These are phyloP conservation scores for Euthynnus affinis DNA, from an alignment of 2,797 vertebrate species.

Conservation along the genomic window DNA sequence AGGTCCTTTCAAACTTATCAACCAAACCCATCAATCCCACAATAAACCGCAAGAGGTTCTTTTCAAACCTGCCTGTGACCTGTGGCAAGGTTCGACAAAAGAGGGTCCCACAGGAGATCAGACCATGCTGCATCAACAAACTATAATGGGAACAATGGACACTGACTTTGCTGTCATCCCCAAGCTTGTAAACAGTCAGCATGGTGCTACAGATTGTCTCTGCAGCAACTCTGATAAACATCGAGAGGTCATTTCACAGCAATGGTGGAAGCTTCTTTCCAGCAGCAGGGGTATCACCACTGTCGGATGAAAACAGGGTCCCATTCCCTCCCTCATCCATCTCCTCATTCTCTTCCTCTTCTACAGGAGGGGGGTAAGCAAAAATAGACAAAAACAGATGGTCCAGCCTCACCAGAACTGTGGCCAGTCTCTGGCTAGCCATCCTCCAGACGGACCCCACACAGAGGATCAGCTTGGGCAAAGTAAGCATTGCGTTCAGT, in stretches of 20 bases:
- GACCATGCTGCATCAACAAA: neutral
- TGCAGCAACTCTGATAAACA: slow-evolving; percentile 29
- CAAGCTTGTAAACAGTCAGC: slow-evolving; percentile 3
- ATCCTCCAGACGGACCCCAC: slow-evolving; percentile 47
- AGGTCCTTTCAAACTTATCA: too few species aligned
- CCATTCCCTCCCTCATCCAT: slow-evolving; percentile 51
- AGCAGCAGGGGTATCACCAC: slow-evolving; percentile 33
- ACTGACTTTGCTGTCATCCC: slow-evolving; percentile 13
- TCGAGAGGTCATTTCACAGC: slow-evolving; percentile 19
- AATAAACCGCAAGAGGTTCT: too few species aligned
- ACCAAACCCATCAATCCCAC: too few species aligned
- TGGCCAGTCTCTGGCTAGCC: slow-evolving; percentile 40
- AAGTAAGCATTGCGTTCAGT: slow-evolving; percentile 32
- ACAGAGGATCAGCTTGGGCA: slow-evolving; percentile 26
- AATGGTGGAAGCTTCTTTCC: slow-evolving; percentile 18
- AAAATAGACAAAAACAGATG: slow-evolving; percentile 62
- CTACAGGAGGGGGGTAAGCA: slow-evolving; percentile 23
- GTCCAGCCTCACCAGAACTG: slow-evolving; percentile 32
- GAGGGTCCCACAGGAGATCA: neutral
- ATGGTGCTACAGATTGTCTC: slow-evolving; percentile 20
- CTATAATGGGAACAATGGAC: neutral
- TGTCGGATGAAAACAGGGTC: slow-evolving; percentile 54
- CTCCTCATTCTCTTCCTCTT: slow-evolving; percentile 21
- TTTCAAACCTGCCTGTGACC: too few species aligned
- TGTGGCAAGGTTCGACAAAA: neutral